phyloP scores from a whole-genome alignment of 2,113 vertebrate genomes.

The Dipodomys spectabilis region DNA sequence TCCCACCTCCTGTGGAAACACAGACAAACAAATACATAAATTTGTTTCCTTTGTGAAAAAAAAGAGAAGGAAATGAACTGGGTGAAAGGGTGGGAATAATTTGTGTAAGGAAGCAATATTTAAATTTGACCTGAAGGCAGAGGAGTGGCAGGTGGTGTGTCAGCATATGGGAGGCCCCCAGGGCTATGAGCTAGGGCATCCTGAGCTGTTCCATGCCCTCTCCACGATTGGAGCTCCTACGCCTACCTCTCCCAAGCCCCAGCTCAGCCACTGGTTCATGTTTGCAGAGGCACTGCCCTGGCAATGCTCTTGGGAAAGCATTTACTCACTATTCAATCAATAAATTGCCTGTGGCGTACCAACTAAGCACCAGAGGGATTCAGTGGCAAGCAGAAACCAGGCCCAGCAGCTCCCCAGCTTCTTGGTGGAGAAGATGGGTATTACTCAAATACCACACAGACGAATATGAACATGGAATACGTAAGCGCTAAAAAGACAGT shows the following conservation, averaged over 20 bases:
- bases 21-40: not conserved
- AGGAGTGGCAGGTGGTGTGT: not conserved
- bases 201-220: not conserved
- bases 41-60: not conserved
- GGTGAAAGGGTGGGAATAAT: not conserved
- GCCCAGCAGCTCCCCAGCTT: not conserved
- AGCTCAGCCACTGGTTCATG: not conserved
- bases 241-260: not conserved
- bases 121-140: constrained; percentile 15
- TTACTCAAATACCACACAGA: constrained; percentile 1
- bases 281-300: not conserved
- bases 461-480: not conserved
- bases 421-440: not conserved
- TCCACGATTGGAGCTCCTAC: not conserved
- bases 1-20: not conserved
- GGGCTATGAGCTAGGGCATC: not conserved
- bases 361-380: not conserved
- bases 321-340: constrained; percentile 26
- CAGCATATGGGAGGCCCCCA: not conserved
- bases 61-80: not conserved
- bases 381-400: not conserved
- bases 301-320: not conserved
- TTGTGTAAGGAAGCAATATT: not conserved
- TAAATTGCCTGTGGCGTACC: not conserved
- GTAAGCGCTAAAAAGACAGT: not conserved